phyloP scores from a whole-genome alignment of 2,888 invertebrate species.

The Oeneis ivallda region DNA sequence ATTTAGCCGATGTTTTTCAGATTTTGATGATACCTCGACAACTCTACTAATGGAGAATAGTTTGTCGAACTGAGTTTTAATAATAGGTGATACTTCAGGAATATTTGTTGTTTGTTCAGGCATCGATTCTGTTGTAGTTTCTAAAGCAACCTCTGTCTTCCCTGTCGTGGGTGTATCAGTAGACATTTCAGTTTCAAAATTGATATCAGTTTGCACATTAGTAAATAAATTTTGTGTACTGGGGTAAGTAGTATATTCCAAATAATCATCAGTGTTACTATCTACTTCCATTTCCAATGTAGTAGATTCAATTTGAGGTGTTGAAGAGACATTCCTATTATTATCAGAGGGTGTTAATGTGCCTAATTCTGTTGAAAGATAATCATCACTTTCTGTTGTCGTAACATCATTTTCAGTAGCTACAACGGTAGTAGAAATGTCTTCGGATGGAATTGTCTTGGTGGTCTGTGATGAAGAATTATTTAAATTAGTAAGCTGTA shows the following conservation, averaged over 20 bases:
- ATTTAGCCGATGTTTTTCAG: slow-evolving; percentile 81
- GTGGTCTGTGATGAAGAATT: slow-evolving; percentile 28
- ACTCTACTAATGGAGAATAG: slow-evolving; percentile 86
- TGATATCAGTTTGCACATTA: slow-evolving; percentile 47
- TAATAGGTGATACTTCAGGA: slow-evolving; percentile 56
- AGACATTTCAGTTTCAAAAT: slow-evolving; percentile 42
- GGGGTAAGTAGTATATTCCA: slow-evolving; percentile 63
- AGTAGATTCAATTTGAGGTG: slow-evolving; percentile 54
- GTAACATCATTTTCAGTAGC: slow-evolving; percentile 34
- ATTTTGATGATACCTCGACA: slow-evolving; percentile 85
- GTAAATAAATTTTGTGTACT: slow-evolving; percentile 53
- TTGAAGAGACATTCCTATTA: slow-evolving; percentile 48
- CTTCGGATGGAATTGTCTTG: slow-evolving; percentile 33
- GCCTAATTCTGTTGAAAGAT: slow-evolving; percentile 58
- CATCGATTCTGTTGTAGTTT: slow-evolving; percentile 40
- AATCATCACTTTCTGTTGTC: slow-evolving; percentile 60
- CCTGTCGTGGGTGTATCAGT: slow-evolving; percentile 34
- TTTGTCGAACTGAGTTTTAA: slow-evolving; percentile 80
- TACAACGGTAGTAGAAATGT: slow-evolving; percentile 45
- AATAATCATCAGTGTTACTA: slow-evolving; percentile 67
- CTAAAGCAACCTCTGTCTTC: slow-evolving; percentile 32
- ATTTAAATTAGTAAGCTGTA: slow-evolving; percentile 36
- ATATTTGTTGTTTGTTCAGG: slow-evolving; percentile 54
- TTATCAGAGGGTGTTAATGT: slow-evolving; percentile 49
- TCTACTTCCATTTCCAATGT: slow-evolving; percentile 62